Conservation (phyloP, 2,113 vertebrate species). For the Perca flavescens region DNA sequence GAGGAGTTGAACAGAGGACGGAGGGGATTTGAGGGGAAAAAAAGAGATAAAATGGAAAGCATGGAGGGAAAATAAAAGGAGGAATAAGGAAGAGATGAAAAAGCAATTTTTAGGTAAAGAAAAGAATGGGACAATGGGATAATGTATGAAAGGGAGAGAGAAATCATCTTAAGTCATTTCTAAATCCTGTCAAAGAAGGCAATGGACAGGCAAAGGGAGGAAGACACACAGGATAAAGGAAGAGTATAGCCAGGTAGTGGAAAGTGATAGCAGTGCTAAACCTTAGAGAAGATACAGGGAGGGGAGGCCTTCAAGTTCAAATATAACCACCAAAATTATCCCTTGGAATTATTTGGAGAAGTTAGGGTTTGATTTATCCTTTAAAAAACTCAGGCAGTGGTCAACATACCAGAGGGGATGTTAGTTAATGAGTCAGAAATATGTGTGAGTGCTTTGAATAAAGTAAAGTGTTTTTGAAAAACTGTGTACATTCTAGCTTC, state of each 20-base stretch:
- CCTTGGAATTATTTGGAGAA: background rate
- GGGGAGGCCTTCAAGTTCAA: background rate
- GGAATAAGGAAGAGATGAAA: slow-evolving; percentile 50
- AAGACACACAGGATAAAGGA: slow-evolving; percentile 13
- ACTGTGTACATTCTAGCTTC: background rate
- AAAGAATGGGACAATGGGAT: slow-evolving; percentile 52
- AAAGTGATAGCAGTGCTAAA: slow-evolving; percentile 35
- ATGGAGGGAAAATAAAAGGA: slow-evolving; percentile 35
- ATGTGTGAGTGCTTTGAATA: background rate
- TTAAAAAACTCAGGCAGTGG: background rate
- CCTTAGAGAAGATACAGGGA: background rate
- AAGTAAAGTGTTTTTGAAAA: background rate
- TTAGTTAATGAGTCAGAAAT: background rate
- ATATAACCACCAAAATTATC: background rate
- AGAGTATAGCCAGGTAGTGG: slow-evolving; percentile 14
- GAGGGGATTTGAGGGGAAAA: slow-evolving; percentile 52
- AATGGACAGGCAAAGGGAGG: slow-evolving; percentile 14
- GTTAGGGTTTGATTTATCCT: background rate
- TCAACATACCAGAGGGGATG: background rate
- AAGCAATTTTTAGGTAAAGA: slow-evolving; percentile 51
- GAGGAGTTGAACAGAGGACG: slow-evolving; percentile 61
- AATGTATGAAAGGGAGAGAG: slow-evolving; percentile 40
- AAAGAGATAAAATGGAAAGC: slow-evolving; percentile 38
- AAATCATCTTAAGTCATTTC: slow-evolving; percentile 51
- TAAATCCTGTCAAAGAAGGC: slow-evolving; percentile 54